phyloP scores from a whole-genome alignment of 2,113 vertebrate species.

The Pipra filicauda region DNA sequence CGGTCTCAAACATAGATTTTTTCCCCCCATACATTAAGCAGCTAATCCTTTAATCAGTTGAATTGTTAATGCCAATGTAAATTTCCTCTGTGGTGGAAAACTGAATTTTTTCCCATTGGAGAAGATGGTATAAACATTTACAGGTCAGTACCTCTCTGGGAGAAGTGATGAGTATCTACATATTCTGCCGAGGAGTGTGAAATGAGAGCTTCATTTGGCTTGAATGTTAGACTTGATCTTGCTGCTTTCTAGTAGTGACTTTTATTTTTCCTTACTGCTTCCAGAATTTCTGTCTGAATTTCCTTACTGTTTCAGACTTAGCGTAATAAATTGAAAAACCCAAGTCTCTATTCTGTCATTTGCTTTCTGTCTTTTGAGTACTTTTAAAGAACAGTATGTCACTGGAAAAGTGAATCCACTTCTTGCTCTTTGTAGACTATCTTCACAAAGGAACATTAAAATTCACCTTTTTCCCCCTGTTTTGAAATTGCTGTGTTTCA shows the following conservation, averaged over 20 bases:
- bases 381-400: background rate
- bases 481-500: background rate
- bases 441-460: background rate
- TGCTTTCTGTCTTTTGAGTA: background rate
- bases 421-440: background rate
- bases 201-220: background rate
- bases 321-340: background rate
- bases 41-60: background rate
- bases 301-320: background rate
- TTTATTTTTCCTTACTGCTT: background rate
- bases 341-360: background rate
- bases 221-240: background rate
- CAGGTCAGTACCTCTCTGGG: background rate
- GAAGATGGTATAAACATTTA: background rate
- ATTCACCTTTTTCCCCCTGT: background rate
- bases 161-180: background rate
- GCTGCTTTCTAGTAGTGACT: background rate
- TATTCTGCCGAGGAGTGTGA: slow-evolving; percentile 15
- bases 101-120: background rate
- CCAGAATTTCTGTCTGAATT: background rate
- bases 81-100: background rate
- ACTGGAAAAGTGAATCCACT: background rate
- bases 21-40: background rate
- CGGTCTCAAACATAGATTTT: background rate
- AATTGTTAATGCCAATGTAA: background rate